Percentiles rank a stretch among this genome's conserved stretches.
Evolutionary conservation across 2,113 vertebrate genomes (phyloP).

Genomic region (Haemorhous mexicanus): DNA sequence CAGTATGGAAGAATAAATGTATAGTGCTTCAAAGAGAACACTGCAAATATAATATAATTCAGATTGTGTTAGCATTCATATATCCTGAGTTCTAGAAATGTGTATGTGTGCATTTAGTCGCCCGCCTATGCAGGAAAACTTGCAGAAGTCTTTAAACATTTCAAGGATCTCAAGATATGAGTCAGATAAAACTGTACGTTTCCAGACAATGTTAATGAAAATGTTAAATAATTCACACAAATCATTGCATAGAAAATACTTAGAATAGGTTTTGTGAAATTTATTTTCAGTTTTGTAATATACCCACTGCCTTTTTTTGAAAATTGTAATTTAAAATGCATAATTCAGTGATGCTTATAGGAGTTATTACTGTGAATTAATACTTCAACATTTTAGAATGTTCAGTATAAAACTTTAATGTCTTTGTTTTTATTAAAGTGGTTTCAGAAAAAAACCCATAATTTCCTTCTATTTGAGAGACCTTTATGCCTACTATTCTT

Average conservation of each 20-base stretch:
- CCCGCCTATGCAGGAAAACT: neutral
- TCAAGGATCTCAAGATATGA: neutral
- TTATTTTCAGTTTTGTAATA: conserved; percentile 25
- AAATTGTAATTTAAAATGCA: conserved; percentile 42
- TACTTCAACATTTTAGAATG: conserved; percentile 8
- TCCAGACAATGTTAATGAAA: conserved; percentile 31
- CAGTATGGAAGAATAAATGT: neutral
- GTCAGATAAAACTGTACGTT: neutral
- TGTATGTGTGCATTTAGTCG: neutral
- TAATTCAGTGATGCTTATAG: conserved; percentile 31
- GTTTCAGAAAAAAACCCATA: neutral
- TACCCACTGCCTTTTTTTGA: neutral
- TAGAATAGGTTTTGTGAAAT: conserved; percentile 13
- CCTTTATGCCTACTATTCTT: neutral
- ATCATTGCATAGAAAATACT: conserved; percentile 20
- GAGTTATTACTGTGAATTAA: conserved; percentile 37
- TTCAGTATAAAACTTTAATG: conserved; percentile 1
- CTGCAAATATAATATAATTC: neutral
- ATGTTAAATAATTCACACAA: conserved; percentile 50
- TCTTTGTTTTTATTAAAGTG: conserved; percentile 23
- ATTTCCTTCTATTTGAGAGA: neutral
- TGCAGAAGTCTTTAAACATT: neutral
- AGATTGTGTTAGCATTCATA: neutral
- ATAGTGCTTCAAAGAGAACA: neutral
- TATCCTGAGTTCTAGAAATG: neutral